Evolutionary conservation across 1,140 invertebrate genomes (phyloP), one percentile per base, ranked within the genome.

Genomic region (Drosophila asahinai): DNA sequence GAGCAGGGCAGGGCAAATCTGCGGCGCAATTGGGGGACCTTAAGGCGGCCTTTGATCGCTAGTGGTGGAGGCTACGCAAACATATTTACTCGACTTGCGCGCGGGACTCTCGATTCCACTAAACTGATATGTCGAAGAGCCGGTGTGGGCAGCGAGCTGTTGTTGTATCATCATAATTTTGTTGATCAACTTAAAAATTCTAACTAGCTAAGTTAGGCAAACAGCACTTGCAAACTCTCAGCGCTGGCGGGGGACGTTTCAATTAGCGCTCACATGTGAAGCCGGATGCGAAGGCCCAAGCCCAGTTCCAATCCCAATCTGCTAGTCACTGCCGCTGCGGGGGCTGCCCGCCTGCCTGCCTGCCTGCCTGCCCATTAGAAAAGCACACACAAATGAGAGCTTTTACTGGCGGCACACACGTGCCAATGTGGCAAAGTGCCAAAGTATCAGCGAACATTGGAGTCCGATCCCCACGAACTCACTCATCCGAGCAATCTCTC

Each of bases 181-280:
- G 66, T 86, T 73, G 68, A 86, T 90, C 84, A 89, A 80, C 86
- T 89, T 86, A 81, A 86, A 89, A 90, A 89, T 89, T 89, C 86
- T 89, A 89, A 81, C 86, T 89, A 89, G 86, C 86, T 86, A 73
- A 89, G 86, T 77, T 90, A 90, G 72, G 64, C 63, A 89, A 81
- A 89, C 30, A 76, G 51, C 64, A 77, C 66, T 80, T 77, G 81
- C 72, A 83, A 89, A 89, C 68, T 87, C 73, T 90, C 64, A 72
- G 68, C 71, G 57, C 49, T 49, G 45, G 79, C 86, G 86, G 86
- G 86, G 81, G 82, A 79, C 86, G 76, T 81, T 90, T 90, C 79
- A 90, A 90, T 90, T 90, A 90, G 86, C 86, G 82, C 66, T 49
- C 65, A 63, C 60, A 90, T 90, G 86, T 67, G 86, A 90, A 90